Evolutionary conservation across 2,113 vertebrate genomes (phyloP).

Genomic region (Spea bombifrons): DNA sequence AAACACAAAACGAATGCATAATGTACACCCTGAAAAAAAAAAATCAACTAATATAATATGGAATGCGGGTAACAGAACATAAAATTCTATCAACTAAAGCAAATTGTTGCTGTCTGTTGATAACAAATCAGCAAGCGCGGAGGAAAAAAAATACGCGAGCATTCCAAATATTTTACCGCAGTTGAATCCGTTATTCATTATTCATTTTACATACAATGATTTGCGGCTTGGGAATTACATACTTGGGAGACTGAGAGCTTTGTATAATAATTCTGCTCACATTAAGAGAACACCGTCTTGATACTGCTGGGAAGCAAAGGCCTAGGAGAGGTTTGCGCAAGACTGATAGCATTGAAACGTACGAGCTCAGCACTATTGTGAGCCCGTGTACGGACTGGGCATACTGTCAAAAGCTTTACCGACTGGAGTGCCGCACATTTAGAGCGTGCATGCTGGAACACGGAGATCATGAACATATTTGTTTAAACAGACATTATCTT

Average conservation of each 20-base stretch:
- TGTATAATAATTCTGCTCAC: neutral
- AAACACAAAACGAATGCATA: neutral
- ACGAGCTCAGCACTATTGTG: neutral
- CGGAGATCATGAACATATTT: neutral
- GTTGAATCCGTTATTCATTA: neutral
- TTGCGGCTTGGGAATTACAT: neutral
- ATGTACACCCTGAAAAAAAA: neutral
- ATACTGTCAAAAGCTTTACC: neutral
- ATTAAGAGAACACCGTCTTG: neutral
- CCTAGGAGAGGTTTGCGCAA: neutral
- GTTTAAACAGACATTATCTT: neutral
- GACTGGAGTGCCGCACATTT: neutral
- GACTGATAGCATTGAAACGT: neutral
- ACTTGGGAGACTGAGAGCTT: neutral
- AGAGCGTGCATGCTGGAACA: neutral
- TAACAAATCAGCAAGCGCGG: neutral
- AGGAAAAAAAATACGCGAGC: neutral
- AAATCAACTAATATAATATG: neutral
- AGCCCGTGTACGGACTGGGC: neutral
- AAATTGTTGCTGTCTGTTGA: neutral
- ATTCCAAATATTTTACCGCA: neutral
- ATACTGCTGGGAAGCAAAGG: neutral
- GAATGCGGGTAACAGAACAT: neutral
- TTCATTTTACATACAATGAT: constrained; percentile 2
- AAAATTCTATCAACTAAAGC: neutral